Percentiles rank a stretch among this genome's conserved stretches.
Evolutionary conservation across 2,797 vertebrate genomes (phyloP).

Genomic region (Sphenodon punctatus): DNA sequence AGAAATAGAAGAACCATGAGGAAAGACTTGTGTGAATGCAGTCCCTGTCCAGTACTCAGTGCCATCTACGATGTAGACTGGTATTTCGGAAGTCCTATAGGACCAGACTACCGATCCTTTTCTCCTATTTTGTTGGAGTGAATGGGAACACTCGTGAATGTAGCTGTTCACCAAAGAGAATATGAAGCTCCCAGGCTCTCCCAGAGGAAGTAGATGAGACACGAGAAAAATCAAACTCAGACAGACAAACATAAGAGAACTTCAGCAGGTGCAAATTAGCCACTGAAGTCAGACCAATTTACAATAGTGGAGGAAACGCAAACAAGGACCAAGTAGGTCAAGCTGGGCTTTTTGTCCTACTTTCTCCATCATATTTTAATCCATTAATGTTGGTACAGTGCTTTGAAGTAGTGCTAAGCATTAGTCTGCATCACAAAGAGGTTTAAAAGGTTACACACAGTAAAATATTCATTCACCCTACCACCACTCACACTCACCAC

Average conservation of each 20-base stretch:
- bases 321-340: too few species aligned
- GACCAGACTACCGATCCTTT: fast-evolving
- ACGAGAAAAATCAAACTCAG: neutral
- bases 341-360: neutral
- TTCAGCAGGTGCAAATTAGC: neutral
- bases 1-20: too few species aligned
- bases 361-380: neutral
- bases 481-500: too few species aligned
- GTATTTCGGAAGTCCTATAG: neutral
- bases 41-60: too few species aligned
- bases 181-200: fast-evolving
- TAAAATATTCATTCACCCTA: neutral
- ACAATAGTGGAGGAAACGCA: neutral
- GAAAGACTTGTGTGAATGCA: too few species aligned
- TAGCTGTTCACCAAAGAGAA: fast-evolving
- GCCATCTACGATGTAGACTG: too few species aligned
- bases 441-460: neutral
- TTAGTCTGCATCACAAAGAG: neutral
- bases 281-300: neutral
- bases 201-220: neutral
- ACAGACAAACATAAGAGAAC: neutral
- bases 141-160: neutral
- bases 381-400: fast-evolving
- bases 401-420: fast-evolving
- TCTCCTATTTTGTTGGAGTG: fast-evolving